phyloP scores from a whole-genome alignment of 2,113 vertebrate genomes.

The Grus americana region DNA sequence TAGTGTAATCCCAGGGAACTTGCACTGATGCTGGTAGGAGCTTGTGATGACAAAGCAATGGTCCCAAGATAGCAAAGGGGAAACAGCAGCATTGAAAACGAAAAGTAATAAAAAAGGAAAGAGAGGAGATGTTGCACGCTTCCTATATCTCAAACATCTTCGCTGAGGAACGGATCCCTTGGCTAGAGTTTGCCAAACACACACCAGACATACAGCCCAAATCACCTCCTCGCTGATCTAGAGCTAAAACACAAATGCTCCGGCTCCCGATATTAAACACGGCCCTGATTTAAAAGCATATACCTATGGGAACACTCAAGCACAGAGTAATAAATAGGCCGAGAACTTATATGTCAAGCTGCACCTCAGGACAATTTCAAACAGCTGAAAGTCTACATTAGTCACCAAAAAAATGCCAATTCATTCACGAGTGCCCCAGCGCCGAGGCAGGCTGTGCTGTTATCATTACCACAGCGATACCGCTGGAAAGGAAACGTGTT shows the following conservation, averaged over 20 bases:
- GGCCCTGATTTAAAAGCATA: neutral
- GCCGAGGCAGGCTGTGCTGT: neutral
- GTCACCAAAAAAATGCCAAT: slow-evolving; percentile 30
- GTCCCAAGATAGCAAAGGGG: neutral
- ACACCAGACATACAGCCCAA: neutral
- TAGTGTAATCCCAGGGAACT: neutral
- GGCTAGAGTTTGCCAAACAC: neutral
- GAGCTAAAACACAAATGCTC: neutral
- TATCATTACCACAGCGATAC: neutral
- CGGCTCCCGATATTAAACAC: neutral
- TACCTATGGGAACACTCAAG: neutral
- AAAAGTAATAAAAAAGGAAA: neutral
- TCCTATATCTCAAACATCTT: neutral
- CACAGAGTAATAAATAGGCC: slow-evolving; percentile 13
- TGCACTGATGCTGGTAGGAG: neutral
- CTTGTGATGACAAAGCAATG: neutral
- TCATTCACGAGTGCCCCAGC: neutral
- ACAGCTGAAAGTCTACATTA: slow-evolving; percentile 34
- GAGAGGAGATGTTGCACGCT: neutral
- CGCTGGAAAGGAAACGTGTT: neutral
- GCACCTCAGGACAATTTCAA: slow-evolving; percentile 40
- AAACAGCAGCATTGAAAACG: neutral
- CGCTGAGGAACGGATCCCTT: neutral
- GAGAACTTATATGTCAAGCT: neutral
- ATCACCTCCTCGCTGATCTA: neutral